phyloP scores from a whole-genome alignment of 2,113 vertebrate species.

The Xyrauchen texanus region DNA sequence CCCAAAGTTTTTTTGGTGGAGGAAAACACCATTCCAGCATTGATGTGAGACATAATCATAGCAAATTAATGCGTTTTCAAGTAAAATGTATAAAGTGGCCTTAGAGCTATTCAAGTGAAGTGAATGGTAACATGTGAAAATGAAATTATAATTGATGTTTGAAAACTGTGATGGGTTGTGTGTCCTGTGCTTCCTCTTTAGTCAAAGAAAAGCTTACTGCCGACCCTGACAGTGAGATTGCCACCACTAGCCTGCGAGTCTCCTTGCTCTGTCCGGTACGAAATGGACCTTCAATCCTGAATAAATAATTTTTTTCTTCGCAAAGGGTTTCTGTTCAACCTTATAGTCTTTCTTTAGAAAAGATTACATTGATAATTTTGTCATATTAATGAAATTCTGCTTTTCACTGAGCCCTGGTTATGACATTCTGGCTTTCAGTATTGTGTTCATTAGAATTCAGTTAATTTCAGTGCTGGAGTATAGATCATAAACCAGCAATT shows the following conservation, averaged over 20 bases:
- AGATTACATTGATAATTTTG: not conserved
- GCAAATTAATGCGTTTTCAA: too few relatives aligned
- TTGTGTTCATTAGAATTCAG: not conserved
- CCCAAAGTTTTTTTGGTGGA: too few relatives aligned
- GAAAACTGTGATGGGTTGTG: constrained; percentile 40
- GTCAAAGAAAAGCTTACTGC: constrained; percentile 98
- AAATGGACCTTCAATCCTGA: not conserved
- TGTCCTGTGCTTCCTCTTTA: constrained; percentile 58
- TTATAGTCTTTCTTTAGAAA: not conserved
- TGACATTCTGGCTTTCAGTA: not conserved
- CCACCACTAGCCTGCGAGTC: constrained; percentile 94
- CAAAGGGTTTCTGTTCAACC: not conserved
- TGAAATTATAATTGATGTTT: not conserved
- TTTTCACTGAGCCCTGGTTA: not conserved
- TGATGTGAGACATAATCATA: too few relatives aligned
- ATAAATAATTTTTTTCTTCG: not conserved
- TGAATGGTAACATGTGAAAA: not conserved
- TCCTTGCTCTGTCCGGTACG: constrained; percentile 95
- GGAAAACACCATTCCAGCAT: too few relatives aligned
- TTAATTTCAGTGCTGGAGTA: too few relatives aligned
- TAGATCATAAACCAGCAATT: too few relatives aligned
- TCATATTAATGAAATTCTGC: not conserved
- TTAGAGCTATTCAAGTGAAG: too few relatives aligned
- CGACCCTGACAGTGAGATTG: constrained; percentile 98
- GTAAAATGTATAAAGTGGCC: too few relatives aligned